Conservation (phyloP, 1,140 invertebrate genomes). For the Steinernema khuongi region DNA sequence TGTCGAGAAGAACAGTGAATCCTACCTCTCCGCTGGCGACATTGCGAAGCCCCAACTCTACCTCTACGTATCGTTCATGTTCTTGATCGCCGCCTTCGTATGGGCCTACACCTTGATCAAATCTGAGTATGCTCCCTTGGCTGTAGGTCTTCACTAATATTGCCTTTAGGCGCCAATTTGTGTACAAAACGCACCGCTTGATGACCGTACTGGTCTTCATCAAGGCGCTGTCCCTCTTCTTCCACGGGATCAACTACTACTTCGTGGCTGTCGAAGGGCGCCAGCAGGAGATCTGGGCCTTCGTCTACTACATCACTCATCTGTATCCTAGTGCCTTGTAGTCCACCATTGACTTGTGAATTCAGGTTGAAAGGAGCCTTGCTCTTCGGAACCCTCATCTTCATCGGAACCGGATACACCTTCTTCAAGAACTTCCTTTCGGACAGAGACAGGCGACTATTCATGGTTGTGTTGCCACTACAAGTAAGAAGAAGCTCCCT, state of each 20-base stretch:
- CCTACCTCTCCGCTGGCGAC: constrained; percentile 91
- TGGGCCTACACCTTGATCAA: constrained; percentile 84
- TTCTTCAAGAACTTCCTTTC: constrained; percentile 95
- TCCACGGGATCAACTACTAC: constrained; percentile 93
- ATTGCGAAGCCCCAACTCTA: constrained; percentile 88
- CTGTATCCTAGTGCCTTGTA: constrained; percentile 63
- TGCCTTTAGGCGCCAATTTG: constrained; percentile 66
- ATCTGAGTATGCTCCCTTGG: constrained; percentile 66
- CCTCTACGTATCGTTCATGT: constrained; percentile 81
- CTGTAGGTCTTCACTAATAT: constrained; percentile 15
- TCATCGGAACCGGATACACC: constrained; percentile 96
- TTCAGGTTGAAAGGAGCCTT: constrained; percentile 79
- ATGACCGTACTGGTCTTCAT: constrained; percentile 85
- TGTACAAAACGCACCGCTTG: constrained; percentile 92
- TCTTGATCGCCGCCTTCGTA: constrained; percentile 78
- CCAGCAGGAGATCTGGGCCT: constrained; percentile 92
- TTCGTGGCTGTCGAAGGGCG: constrained; percentile 88
- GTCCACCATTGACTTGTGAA: constrained; percentile 17
- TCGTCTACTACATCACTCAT: constrained; percentile 92
- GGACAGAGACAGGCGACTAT: constrained; percentile 93
- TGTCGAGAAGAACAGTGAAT: constrained; percentile 71
- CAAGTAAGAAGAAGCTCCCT: constrained; percentile 67
- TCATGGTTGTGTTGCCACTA: constrained; percentile 92
- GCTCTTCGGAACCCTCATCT: constrained; percentile 87
- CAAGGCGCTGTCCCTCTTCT: constrained; percentile 74